Conservation (phyloP, 2,113 vertebrate species). For the Onychorhynchus coronatus region DNA sequence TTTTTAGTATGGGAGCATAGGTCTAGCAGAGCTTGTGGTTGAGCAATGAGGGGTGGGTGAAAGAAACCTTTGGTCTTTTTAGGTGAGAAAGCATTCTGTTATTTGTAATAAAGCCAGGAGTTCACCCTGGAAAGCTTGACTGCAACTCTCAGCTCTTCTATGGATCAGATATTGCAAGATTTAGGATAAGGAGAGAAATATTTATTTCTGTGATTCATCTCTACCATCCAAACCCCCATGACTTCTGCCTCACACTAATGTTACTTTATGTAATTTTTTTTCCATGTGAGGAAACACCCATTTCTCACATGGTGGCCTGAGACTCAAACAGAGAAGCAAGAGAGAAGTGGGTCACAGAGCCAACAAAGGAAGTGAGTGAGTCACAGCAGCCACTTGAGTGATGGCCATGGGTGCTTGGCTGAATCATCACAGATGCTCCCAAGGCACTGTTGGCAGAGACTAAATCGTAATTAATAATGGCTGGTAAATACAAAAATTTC, state of each 20-base stretch:
- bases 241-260: neutral
- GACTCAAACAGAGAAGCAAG: neutral
- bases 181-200: neutral
- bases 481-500: slow-evolving; percentile 10
- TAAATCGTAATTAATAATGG: slow-evolving; percentile 6
- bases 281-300: neutral
- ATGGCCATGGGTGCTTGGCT: neutral
- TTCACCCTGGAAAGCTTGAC: neutral
- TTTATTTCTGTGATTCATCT: neutral
- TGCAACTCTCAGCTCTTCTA: neutral
- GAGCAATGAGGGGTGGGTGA: neutral
- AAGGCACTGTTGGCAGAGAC: neutral
- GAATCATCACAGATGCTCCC: neutral
- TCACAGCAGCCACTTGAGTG: neutral
- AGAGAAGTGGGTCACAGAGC: neutral
- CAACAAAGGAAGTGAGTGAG: neutral
- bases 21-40: neutral
- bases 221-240: neutral
- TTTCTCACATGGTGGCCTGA: neutral
- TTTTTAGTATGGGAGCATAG: neutral
- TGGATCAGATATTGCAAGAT: neutral
- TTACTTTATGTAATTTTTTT: neutral
- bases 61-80: neutral
- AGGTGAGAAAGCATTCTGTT: neutral
- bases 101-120: neutral